Evolutionary conservation across 1,140 invertebrate genomes (phyloP), one percentile per base, ranked within the genome.

Genomic region (Diorhabda sublineata): DNA sequence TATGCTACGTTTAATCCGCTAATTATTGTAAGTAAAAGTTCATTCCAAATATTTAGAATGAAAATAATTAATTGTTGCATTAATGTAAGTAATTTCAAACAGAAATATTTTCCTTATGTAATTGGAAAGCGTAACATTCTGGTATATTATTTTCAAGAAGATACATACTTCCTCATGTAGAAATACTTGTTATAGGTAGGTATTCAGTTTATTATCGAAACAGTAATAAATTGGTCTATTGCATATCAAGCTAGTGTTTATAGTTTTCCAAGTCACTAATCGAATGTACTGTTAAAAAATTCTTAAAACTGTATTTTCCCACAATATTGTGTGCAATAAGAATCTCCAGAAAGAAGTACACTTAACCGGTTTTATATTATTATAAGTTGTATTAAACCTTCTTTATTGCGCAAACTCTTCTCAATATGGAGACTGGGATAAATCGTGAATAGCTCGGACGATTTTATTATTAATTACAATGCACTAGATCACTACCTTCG

Each of bases 41-140:
- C 47, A n/a, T 3, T 52, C 26, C 6, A 52, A 52, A 52, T 52
- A 52, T 52, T 52, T 52, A 52, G 47, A 52, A 52, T 52, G 47
- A 52, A 52, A 52, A 52, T 52, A 52, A 26, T 26, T 26, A 26
- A 52, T 52, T 52, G 47, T 52, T 52, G 47, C 47, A n/a, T 52
- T 52, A 52, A n/a, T 52, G n/a, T 52, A n/a, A n/a, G 47, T 52
- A 52, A 52, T 52, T 52, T 52, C 26, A 52, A 52, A n/a, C 47
- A 52, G 47, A 52, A 52, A 6, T 52, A 52, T 59, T 11, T 59
- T 62, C n/a, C 61, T 62, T 42, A 68, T 66, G 72, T 74, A 75
- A 77, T 77, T 79, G 73, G 78, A 79, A 79, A 79, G 78, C 78
- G 78, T 78, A 76, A 74, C 73, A 45, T 67, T 44, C 61, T 72